Evolutionary conservation across 2,888 invertebrate species (phyloP).

Genomic region (Glyphotaelius pellucidus): DNA sequence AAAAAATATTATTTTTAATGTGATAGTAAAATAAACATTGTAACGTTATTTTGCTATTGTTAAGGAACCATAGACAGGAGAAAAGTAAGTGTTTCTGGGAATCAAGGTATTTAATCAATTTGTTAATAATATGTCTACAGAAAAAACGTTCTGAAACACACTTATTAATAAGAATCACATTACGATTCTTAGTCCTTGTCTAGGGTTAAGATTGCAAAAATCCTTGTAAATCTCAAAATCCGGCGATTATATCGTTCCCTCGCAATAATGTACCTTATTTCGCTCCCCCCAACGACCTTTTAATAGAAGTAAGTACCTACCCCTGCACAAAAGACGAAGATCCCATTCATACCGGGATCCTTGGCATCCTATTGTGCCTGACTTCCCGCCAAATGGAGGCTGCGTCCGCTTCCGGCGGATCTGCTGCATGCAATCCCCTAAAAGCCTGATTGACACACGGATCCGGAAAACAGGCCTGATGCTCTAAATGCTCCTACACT

Average conservation of each 20-base stretch:
- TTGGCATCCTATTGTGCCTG: background rate
- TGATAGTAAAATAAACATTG: no score
- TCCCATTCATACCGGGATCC: background rate
- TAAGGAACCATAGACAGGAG: no score
- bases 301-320: background rate
- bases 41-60: no score
- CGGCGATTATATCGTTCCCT: background rate
- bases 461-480: slow-evolving; percentile 5
- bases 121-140: no score
- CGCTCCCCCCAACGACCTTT: background rate
- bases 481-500: background rate
- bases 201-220: background rate
- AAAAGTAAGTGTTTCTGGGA: no score
- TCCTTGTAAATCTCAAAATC: slow-evolving; percentile 2
- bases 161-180: background rate
- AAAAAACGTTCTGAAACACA: no score
- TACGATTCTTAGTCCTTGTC: background rate
- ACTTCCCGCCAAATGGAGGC: slow-evolving; percentile 26
- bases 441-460: slow-evolving; percentile 38
- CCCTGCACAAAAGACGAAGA: slow-evolving; percentile 7
- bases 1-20: no score
- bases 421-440: slow-evolving; percentile 31
- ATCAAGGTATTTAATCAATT: no score
- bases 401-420: slow-evolving; percentile 27
- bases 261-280: background rate